These are phyloP conservation scores for Pasiphila rectangulata DNA, from an alignment of 2,888 invertebrate species.

Conservation along the genomic window DNA sequence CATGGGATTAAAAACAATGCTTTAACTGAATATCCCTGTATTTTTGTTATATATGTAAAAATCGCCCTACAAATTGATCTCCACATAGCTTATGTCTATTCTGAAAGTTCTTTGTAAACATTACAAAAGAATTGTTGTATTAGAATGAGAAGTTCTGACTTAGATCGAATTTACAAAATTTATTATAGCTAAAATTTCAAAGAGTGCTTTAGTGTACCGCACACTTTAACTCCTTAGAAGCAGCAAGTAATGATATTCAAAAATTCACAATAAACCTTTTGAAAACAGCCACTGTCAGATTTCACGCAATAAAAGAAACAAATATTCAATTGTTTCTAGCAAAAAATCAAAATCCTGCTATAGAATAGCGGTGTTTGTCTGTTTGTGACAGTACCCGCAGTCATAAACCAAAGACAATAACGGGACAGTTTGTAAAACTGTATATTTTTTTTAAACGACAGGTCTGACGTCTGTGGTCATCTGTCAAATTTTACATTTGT, in stretches of 20 bases:
- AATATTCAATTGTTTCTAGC: constrained; percentile 59
- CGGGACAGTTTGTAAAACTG: constrained; percentile 74
- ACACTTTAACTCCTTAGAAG: not conserved
- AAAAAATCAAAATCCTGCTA: constrained; percentile 57
- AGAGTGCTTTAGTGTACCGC: not conserved
- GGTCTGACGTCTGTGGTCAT: constrained; percentile 40
- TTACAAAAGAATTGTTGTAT: too few species aligned
- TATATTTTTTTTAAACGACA: constrained; percentile 42
- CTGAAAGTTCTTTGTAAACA: too few species aligned
- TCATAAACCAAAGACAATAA: constrained; percentile 69
- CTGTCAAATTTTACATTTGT: constrained; percentile 40
- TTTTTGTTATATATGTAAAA: too few species aligned
- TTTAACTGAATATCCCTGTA: too few species aligned
- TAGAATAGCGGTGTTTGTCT: constrained; percentile 59
- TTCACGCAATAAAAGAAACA: constrained; percentile 64
- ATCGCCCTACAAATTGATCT: too few species aligned
- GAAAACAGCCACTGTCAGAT: constrained; percentile 64
- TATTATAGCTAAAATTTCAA: not conserved
- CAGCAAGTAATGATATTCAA: constrained; percentile 45
- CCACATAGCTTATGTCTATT: too few species aligned
- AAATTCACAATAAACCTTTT: constrained; percentile 49
- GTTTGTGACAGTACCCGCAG: constrained; percentile 62
- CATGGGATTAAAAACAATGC: too few species aligned
- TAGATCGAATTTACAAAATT: not conserved
- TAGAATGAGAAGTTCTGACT: not conserved